Evolutionary conservation across 1,140 invertebrate genomes (phyloP).

Genomic region (Asbolus verrucosus): DNA sequence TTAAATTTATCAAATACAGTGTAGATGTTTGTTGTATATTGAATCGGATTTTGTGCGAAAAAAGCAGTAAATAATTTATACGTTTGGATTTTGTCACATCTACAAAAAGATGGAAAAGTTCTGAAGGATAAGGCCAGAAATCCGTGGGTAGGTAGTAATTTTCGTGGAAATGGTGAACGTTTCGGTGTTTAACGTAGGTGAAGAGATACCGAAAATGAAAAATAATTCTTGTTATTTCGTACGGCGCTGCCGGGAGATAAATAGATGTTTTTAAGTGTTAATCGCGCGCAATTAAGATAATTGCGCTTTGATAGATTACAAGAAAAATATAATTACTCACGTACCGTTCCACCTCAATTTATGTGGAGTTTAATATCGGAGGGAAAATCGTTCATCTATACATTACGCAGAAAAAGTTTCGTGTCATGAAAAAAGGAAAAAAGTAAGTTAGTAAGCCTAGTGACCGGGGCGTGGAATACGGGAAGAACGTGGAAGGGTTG

Average conservation of each 20-base stretch:
- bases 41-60: too few relatives aligned
- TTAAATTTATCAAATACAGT: too few relatives aligned
- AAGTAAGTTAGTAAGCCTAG: constrained; percentile 61
- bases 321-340: constrained; percentile 44
- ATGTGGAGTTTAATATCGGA: constrained; percentile 37
- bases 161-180: too few relatives aligned
- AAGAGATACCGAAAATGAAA: neutral
- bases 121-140: too few relatives aligned
- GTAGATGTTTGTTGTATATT: too few relatives aligned
- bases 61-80: too few relatives aligned
- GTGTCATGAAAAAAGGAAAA: constrained; percentile 55
- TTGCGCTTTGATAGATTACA: constrained; percentile 29
- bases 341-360: constrained; percentile 30
- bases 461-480: constrained; percentile 59
- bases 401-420: constrained; percentile 49
- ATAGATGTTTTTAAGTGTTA: constrained; percentile 9
- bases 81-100: too few relatives aligned
- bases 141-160: too few relatives aligned
- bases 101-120: too few relatives aligned
- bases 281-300: constrained; percentile 24
- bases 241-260: neutral
- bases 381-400: constrained; percentile 46
- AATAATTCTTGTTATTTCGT: neutral
- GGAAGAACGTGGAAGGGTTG: constrained; percentile 58
- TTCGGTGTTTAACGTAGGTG: too few relatives aligned